A percentile compares a stretch with the other conserved stretches of the same genome.
These are phyloP conservation scores for Oncorhynchus tshawytscha DNA, from an alignment of 2,113 vertebrate species.

Conservation along the genomic window DNA sequence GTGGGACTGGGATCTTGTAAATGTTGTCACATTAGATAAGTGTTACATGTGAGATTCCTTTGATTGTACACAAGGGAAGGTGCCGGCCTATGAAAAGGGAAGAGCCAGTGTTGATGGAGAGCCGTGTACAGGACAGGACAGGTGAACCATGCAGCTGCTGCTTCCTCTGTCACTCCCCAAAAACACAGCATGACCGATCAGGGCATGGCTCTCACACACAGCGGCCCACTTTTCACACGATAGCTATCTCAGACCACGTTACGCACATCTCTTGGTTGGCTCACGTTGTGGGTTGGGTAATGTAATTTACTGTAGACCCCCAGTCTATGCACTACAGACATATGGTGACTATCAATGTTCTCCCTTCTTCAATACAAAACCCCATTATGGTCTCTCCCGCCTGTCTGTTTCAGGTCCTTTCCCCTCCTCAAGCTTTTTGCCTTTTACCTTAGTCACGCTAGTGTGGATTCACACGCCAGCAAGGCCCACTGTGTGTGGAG, in stretches of 20 bases:
- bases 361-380: constrained; percentile 26
- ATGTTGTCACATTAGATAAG: constrained; percentile 61
- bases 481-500: constrained; percentile 27
- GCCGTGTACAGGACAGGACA: constrained; percentile 68
- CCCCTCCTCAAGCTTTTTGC: constrained; percentile 60
- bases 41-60: constrained; percentile 53
- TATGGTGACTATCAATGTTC: constrained; percentile 69
- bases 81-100: constrained; percentile 25
- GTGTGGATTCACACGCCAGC: constrained; percentile 43
- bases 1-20: constrained; percentile 49
- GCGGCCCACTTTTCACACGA: constrained; percentile 63
- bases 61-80: constrained; percentile 39
- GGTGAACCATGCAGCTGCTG: constrained; percentile 71
- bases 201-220: constrained; percentile 63
- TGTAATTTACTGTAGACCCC: constrained; percentile 66
- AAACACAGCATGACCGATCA: constrained; percentile 64
- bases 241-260: constrained; percentile 69
- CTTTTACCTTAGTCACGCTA: constrained; percentile 58
- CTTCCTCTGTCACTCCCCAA: constrained; percentile 49
- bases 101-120: constrained; percentile 51
- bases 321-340: constrained; percentile 58
- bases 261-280: constrained; percentile 59
- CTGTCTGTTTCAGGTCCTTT: constrained; percentile 56
- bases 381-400: constrained; percentile 41
- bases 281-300: constrained; percentile 59